Percentiles rank a stretch among this genome's conserved stretches.
Evolutionary conservation across 2,797 vertebrate genomes (phyloP).

Genomic region (Xiphophorus birchmanni): DNA sequence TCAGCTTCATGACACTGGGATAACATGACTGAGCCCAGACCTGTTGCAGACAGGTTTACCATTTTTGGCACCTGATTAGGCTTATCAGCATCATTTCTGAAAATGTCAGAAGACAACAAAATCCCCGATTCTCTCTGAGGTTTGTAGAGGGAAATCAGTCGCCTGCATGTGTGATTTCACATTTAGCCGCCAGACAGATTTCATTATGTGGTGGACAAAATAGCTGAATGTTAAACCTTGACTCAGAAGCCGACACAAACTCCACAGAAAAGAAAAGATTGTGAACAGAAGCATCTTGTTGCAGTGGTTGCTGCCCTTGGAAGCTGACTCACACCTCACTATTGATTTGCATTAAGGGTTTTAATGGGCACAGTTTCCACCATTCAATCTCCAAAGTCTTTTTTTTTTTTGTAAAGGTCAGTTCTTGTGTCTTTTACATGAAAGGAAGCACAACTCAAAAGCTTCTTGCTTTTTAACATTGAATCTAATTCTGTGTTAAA

Average conservation of each 20-base stretch:
- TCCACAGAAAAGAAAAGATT: not conserved
- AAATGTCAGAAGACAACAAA: conserved; percentile 43
- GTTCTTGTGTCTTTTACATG: not conserved
- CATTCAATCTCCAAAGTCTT: conserved; percentile 12
- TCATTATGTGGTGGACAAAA: conserved; percentile 46
- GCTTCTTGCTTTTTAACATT: not conserved
- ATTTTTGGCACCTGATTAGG: conserved; percentile 18
- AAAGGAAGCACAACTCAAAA: not conserved
- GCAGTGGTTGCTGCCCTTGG: conserved; percentile 10
- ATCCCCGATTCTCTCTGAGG: not conserved
- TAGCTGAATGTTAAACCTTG: conserved; percentile 48
- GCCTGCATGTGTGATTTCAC: conserved; percentile 21
- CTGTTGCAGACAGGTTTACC: conserved; percentile 13
- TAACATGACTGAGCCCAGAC: not conserved
- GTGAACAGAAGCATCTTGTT: conserved; percentile 18
- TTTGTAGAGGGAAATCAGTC: conserved; percentile 18
- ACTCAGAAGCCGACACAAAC: conserved; percentile 24
- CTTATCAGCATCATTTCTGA: conserved; percentile 19
- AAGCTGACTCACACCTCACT: conserved; percentile 31
- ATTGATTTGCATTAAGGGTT: conserved; percentile 42
- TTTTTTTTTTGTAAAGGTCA: conserved; percentile 15
- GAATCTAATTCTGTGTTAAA: not conserved
- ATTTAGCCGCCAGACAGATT: conserved; percentile 36
- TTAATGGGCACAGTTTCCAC: conserved; percentile 25
- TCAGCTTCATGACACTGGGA: not conserved